Evolutionary conservation across 1,140 invertebrate genomes (phyloP), one percentile per base, ranked within the genome.

Genomic region (Anastrepha obliqua): DNA sequence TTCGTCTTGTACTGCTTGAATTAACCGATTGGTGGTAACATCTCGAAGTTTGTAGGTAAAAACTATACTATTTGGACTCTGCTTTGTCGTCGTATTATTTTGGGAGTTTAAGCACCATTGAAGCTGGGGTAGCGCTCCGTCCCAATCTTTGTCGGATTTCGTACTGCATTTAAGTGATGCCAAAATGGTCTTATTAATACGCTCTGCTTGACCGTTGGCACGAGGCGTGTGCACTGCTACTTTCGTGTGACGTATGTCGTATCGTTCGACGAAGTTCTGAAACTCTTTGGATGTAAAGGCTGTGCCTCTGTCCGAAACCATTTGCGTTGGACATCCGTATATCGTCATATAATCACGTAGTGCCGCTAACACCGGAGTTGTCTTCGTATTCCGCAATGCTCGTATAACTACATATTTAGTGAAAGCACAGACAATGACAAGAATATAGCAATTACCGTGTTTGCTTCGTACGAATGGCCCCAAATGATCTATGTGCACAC

Each of bases 181-280:
- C 6, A 74, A 58, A 5, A 88, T 85, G 2, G 78, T 91, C 81
- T 29, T 88, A 86, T 88, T 90, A 74, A 51, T 88, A 58, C 89
- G 89, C 89, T 88, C 88, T 60, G 60, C 86, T 85, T 85, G 89
- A 78, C 86, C 89, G 67, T 93, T 93, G 0, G 89, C 91, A 20
- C 90, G 88, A 0, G 92, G 90, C 20, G 89, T 89, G 39, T 89
- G 89, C 4, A 93, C 89, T 2, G 91, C 91, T 88, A 91, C 93
- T n/a, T 89, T 29, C 0, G 91, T 70, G 29, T 92, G 90, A 59
- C 86, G 88, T 20, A 93, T 90, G 1, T 88, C 88, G 9, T 90
- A 78, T 17, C 89, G 44, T 15, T 86, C 47, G 64, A 89, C 89
- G 67, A 91, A 90, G 9, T 90, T 85, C 44, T 87, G 47, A 65